A percentile compares a stretch with the other conserved stretches of the same genome.
Conservation (phyloP, 2,113 vertebrate species). For the Macroglossus sobrinus region DNA sequence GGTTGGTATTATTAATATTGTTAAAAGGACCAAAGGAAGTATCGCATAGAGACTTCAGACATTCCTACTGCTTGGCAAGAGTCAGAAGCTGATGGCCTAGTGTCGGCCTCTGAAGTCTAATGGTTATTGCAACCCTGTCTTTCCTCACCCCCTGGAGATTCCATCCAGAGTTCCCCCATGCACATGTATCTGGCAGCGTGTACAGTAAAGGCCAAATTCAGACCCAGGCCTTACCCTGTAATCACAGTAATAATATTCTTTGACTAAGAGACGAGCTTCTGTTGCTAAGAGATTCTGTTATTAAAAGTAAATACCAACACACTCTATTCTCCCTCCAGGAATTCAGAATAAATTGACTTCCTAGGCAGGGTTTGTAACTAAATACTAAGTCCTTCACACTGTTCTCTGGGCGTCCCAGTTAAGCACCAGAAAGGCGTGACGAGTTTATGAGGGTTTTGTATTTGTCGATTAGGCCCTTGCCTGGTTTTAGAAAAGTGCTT, state of each 20-base stretch:
- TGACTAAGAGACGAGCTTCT: not conserved
- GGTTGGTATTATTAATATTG: not conserved
- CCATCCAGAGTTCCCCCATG: not conserved
- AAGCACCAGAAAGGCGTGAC: conserved; percentile 23
- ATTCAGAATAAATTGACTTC: conserved; percentile 43
- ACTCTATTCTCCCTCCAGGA: not conserved
- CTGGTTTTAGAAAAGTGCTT: conserved; percentile 32
- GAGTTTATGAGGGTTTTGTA: conserved; percentile 49
- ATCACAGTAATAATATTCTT: not conserved
- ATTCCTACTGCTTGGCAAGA: not conserved
- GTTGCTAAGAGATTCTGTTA: not conserved
- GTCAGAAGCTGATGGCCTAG: not conserved
- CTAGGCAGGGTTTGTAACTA: not conserved
- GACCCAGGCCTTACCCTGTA: not conserved
- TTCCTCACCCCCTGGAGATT: not conserved
- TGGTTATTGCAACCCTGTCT: not conserved
- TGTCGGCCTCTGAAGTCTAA: not conserved
- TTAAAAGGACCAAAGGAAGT: not conserved
- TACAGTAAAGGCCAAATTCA: not conserved
- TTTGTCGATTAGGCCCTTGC: not conserved
- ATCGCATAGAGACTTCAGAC: not conserved
- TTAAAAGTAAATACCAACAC: conserved; percentile 52
- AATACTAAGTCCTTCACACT: not conserved
- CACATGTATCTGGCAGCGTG: fast-evolving
- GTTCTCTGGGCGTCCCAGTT: not conserved